Conservation (phyloP, 2,797 vertebrate species). For the Leuciscus waleckii region DNA sequence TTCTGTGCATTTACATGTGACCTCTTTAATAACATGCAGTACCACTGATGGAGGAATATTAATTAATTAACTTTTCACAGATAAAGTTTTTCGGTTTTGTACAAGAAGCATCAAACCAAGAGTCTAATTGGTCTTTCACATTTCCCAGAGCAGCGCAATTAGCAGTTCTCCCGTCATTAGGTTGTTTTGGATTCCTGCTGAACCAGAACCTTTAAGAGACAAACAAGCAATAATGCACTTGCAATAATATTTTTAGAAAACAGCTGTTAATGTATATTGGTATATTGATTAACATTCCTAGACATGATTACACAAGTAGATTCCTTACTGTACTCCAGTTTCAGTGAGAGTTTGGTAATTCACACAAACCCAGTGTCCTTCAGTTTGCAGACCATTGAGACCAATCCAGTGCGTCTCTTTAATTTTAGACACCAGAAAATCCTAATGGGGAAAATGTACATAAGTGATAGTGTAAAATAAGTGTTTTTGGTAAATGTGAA, state of each 20-base stretch:
- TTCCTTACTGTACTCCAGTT: background rate
- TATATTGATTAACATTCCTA: background rate
- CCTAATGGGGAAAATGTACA: background rate
- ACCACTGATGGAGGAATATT: background rate
- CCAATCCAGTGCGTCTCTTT: background rate
- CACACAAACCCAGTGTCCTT: slow-evolving; percentile 48
- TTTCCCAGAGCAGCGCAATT: fast-evolving
- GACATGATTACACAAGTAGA: background rate
- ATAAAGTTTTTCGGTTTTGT: fast-evolving
- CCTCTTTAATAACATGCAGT: background rate
- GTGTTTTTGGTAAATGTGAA: no score
- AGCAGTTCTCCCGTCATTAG: background rate
- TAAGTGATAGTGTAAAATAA: no score
- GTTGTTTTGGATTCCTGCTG: background rate
- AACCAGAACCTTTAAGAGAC: background rate
- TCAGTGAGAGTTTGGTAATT: background rate
- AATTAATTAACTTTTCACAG: background rate
- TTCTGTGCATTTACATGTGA: background rate
- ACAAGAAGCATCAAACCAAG: background rate
- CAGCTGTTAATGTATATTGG: background rate
- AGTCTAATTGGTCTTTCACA: background rate
- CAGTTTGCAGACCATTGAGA: slow-evolving; percentile 14
- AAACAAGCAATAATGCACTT: background rate
- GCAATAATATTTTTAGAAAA: background rate
- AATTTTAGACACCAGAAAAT: no score